Conservation (phyloP, 2,113 vertebrate genomes). For the Pterocles gutturalis region DNA sequence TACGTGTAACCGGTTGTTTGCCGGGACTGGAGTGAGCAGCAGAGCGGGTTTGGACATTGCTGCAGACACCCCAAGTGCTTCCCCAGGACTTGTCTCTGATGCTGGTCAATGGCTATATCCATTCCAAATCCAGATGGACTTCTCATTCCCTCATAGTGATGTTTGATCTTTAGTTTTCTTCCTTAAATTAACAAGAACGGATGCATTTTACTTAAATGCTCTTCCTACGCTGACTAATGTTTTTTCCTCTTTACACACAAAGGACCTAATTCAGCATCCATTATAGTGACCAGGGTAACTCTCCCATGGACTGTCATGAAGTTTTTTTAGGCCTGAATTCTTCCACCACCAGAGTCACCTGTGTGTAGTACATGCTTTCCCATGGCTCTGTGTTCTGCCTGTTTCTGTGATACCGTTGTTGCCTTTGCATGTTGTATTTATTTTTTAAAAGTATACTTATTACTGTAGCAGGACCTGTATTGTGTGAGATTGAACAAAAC, state of each 20-base stretch:
- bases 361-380: neutral
- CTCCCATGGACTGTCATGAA: neutral
- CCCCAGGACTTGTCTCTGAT: neutral
- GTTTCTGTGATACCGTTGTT: neutral
- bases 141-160: neutral
- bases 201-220: slow-evolving; percentile 11
- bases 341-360: neutral
- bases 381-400: neutral
- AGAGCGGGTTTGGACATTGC: neutral
- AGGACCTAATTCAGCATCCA: neutral
- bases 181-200: neutral
- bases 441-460: neutral
- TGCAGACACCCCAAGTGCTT: neutral
- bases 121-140: neutral
- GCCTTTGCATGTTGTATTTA: neutral
- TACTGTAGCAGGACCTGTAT: neutral
- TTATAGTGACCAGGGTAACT: neutral
- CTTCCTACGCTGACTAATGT: neutral
- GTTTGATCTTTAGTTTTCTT: slow-evolving; percentile 3
- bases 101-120: neutral
- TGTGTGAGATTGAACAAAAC: neutral
- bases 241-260: neutral
- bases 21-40: neutral
- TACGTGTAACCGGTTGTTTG: neutral
- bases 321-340: neutral